phyloP scores from a whole-genome alignment of 2,797 vertebrate genomes.

The Mastacembelus armatus region DNA sequence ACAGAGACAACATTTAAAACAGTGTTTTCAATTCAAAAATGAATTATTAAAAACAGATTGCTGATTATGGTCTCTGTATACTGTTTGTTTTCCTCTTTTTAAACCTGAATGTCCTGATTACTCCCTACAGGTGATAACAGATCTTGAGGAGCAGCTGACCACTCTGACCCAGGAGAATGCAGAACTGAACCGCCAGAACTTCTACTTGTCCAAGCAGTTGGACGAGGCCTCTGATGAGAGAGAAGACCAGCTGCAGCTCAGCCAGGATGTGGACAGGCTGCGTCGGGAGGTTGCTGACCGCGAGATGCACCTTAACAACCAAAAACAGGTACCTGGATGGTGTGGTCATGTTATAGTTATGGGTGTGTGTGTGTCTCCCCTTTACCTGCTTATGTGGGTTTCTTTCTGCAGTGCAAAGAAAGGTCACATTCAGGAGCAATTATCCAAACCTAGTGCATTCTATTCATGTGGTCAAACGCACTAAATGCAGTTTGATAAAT shows the following conservation, averaged over 20 bases:
- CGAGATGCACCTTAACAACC: constrained; percentile 98
- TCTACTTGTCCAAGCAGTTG: constrained; percentile 97
- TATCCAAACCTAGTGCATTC: not conserved
- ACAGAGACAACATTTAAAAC: not conserved
- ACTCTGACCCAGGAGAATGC: constrained; percentile 95
- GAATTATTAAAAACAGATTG: too few relatives aligned
- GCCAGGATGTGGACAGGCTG: constrained; percentile 96
- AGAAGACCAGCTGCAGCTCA: constrained; percentile 92
- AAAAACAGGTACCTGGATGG: constrained; percentile 89
- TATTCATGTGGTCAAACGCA: not conserved
- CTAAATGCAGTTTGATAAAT: not conserved
- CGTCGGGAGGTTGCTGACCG: constrained; percentile 95
- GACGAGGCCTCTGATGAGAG: constrained; percentile 94
- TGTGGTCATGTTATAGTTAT: not conserved
- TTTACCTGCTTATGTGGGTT: not conserved
- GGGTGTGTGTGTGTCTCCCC: not conserved
- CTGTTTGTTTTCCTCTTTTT: too few relatives aligned
- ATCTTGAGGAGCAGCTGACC: constrained; percentile 96
- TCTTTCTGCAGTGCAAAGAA: not conserved
- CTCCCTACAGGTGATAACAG: constrained; percentile 91
- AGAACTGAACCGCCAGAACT: constrained; percentile 98
- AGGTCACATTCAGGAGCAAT: not conserved
- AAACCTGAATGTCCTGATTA: not conserved
- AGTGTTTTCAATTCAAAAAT: too few relatives aligned
- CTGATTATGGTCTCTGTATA: too few relatives aligned